These are phyloP conservation scores for Candidula unifasciata DNA, from an alignment of 2,888 invertebrate genomes.

Conservation along the genomic window DNA sequence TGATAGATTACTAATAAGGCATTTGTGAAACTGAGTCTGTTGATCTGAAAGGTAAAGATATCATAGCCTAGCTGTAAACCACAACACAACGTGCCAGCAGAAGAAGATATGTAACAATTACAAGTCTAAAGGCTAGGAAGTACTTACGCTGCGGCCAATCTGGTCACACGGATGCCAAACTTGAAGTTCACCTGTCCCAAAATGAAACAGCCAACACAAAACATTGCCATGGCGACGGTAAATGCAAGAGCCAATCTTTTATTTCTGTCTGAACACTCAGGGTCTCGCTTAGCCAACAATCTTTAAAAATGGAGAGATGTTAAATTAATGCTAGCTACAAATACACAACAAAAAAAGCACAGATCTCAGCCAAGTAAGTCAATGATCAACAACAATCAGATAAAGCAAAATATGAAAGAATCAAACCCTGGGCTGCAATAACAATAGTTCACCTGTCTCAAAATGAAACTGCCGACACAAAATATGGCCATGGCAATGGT, in stretches of 20 bases:
- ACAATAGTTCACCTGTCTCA: constrained; percentile 68
- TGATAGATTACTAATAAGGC: no score
- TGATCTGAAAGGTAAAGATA: no score
- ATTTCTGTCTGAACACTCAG: constrained; percentile 60
- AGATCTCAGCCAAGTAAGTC: no score
- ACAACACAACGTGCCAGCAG: no score
- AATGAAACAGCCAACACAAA: constrained; percentile 65
- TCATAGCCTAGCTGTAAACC: no score
- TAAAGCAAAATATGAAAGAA: no score
- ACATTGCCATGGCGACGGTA: constrained; percentile 63
- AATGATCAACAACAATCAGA: no score
- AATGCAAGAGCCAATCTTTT: constrained; percentile 62
- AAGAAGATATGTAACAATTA: no score
- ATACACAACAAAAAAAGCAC: no score
- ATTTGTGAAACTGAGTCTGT: no score
- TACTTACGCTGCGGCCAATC: constrained; percentile 65
- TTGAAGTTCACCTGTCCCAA: constrained; percentile 67
- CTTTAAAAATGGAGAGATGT: not conserved
- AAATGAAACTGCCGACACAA: constrained; percentile 64
- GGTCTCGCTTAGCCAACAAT: not conserved
- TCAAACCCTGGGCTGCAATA: no score
- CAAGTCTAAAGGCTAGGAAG: no score
- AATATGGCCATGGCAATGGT: constrained; percentile 65
- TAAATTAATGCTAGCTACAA: not conserved
- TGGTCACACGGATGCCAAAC: constrained; percentile 66